Conservation (phyloP, 2,888 invertebrate genomes). For the Eupithecia centaureata region DNA sequence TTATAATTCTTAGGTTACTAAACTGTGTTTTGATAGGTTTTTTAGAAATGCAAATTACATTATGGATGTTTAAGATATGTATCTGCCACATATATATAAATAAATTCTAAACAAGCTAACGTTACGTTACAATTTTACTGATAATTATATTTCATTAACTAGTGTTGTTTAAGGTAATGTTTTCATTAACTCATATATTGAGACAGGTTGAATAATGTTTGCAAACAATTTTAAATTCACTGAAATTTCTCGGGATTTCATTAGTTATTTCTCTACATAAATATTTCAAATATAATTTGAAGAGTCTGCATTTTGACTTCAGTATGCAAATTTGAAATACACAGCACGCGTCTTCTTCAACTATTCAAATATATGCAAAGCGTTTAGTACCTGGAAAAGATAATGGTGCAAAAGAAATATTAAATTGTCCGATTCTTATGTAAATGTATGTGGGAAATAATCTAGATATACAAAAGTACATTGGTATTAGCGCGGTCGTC, state of each 20-base stretch:
- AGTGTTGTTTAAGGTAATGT: not conserved
- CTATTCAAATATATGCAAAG: constrained; percentile 75
- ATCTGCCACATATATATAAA: not conserved
- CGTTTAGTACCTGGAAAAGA: constrained; percentile 71
- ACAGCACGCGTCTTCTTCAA: constrained; percentile 69
- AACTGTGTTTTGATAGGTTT: not conserved
- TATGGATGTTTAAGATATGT: not conserved
- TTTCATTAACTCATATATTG: not conserved
- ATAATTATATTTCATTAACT: not conserved
- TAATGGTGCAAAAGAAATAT: constrained; percentile 71
- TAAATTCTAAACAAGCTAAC: not conserved
- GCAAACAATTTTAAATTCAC: not conserved
- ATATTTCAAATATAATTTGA: constrained; percentile 26
- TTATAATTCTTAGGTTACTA: not conserved
- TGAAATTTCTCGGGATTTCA: not conserved
- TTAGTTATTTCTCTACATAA: not conserved
- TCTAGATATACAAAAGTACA: constrained; percentile 55
- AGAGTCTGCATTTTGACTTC: constrained; percentile 53
- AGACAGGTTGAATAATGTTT: not conserved
- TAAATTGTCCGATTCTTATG: constrained; percentile 73
- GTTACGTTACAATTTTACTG: not conserved
- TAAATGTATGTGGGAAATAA: constrained; percentile 73
- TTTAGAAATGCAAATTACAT: not conserved
- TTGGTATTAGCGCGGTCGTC: constrained; percentile 54
- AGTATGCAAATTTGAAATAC: constrained; percentile 58